Conservation (phyloP, 2,888 invertebrate genomes). For the Platypus cylindrus region DNA sequence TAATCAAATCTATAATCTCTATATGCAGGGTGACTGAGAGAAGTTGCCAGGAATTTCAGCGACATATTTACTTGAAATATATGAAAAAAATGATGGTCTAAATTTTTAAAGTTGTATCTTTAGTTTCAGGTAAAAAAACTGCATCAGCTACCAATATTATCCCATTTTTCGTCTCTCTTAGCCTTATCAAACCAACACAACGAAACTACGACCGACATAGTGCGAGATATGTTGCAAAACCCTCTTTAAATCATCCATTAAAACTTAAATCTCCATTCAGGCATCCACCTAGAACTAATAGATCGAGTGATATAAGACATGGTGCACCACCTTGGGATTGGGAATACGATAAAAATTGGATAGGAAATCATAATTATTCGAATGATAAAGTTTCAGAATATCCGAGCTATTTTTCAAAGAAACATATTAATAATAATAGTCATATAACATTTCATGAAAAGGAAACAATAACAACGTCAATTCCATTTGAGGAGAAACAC, state of each 20-base stretch:
- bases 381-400: not conserved
- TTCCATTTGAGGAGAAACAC: constrained; percentile 8
- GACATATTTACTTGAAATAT: too few relatives aligned
- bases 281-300: not conserved
- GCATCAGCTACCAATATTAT: constrained; percentile 27
- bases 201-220: too few relatives aligned
- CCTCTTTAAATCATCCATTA: too few relatives aligned
- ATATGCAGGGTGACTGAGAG: too few relatives aligned
- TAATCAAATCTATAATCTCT: too few relatives aligned
- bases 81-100: too few relatives aligned
- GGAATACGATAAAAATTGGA: not conserved
- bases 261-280: too few relatives aligned
- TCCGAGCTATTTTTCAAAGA: too few relatives aligned
- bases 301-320: too few relatives aligned
- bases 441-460: not conserved
- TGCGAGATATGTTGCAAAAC: too few relatives aligned
- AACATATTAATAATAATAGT: not conserved
- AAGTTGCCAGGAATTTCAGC: too few relatives aligned
- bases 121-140: constrained; percentile 6
- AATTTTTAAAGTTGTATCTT: too few relatives aligned
- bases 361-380: not conserved
- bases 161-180: constrained; percentile 41
- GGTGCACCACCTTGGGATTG: not conserved
- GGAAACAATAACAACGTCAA: not conserved
- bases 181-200: constrained; percentile 17